Conservation (phyloP, 2,888 invertebrate genomes). For the Barypeithes pellucidus region DNA sequence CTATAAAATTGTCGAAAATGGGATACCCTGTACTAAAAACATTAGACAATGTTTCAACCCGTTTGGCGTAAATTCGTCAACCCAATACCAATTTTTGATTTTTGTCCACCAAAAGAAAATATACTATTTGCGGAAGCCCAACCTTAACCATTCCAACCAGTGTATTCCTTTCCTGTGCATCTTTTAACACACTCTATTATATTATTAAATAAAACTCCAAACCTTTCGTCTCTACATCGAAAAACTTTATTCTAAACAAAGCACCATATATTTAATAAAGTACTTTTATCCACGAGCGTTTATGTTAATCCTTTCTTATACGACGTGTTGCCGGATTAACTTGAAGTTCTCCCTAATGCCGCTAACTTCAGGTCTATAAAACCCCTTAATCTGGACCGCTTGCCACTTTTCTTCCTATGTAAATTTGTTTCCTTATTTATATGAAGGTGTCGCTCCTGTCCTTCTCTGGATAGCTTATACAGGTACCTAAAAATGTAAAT, state of each 20-base stretch:
- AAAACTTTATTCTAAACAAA: no score
- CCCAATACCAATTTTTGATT: no score
- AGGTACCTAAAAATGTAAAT: background rate
- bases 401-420: slow-evolving; percentile 43
- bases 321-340: slow-evolving; percentile 63
- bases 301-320: slow-evolving; percentile 66
- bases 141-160: no score
- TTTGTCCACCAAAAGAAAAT: no score
- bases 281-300: slow-evolving; percentile 57
- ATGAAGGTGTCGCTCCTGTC: background rate
- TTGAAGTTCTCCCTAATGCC: slow-evolving; percentile 64
- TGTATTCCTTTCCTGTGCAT: no score
- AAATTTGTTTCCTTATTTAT: slow-evolving; percentile 41
- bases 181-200: no score
- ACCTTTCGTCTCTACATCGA: background rate
- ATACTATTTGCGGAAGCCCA: no score
- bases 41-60: no score
- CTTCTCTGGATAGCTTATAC: background rate
- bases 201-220: background rate
- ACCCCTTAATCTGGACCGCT: slow-evolving; percentile 55
- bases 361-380: slow-evolving; percentile 66
- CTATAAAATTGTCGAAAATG: no score
- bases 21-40: no score
- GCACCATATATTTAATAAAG: slow-evolving; percentile 2
- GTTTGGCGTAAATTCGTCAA: no score